phyloP scores from a whole-genome alignment of 1,140 invertebrate species.

The Zaprionus ghesquierei region DNA sequence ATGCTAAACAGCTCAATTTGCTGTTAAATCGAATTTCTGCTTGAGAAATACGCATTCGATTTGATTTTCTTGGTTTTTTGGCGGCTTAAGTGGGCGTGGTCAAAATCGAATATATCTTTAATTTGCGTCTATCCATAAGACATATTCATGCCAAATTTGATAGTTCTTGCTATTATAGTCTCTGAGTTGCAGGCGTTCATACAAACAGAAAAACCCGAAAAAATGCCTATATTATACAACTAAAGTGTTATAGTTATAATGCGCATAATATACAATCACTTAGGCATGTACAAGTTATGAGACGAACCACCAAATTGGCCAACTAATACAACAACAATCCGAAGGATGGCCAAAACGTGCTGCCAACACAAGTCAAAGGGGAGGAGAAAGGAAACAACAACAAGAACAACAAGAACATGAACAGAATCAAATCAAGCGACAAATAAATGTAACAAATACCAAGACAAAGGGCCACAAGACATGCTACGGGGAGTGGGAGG shows the following conservation, averaged over 20 bases:
- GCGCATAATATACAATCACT: constrained; percentile 25
- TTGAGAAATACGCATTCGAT: no score
- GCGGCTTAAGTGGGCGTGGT: neutral
- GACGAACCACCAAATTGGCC: constrained; percentile 65
- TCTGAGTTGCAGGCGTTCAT: neutral
- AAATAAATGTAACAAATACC: constrained; percentile 77
- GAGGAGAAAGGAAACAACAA: constrained; percentile 27
- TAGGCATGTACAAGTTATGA: constrained; percentile 41
- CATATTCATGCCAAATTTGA: neutral
- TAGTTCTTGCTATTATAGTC: neutral
- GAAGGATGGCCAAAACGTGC: constrained; percentile 12
- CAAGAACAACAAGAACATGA: no score
- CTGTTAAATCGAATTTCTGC: no score
- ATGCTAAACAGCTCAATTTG: no score
- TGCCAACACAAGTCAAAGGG: constrained; percentile 9
- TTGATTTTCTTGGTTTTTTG: neutral
- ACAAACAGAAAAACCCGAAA: no score
- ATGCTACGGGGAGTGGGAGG: neutral
- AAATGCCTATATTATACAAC: no score
- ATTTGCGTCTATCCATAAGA: neutral
- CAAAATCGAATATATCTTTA: neutral
- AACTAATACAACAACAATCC: constrained; percentile 45
- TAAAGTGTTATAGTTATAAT: constrained; percentile 4
- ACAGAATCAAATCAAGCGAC: constrained; percentile 74
- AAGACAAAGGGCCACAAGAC: constrained; percentile 33